Evolutionary conservation across 2,888 invertebrate species (phyloP), one percentile per base, ranked within the genome.

Genomic region (Melinaea menophilus): DNA sequence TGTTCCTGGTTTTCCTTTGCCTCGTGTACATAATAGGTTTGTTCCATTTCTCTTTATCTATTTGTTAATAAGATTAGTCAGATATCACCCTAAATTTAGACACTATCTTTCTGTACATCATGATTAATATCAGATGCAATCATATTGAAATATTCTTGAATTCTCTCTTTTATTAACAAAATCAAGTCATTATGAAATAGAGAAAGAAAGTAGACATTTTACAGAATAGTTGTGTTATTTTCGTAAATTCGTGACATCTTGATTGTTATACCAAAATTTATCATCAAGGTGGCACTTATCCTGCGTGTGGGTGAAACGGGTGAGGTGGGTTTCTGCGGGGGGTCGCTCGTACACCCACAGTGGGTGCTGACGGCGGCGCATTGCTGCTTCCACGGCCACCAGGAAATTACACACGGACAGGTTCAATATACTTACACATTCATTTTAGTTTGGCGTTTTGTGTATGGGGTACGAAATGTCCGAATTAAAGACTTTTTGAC

Each of bases 281-380:
- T 45, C 9, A 58, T 5, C 2, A 62, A 90, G 90, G 89, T 86
- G 60, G 90, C 90, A 2, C 67, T 90, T 12, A 88, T 88, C 68
- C 70, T 81, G 35, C 82, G 86, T 0, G 86, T 90, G 61, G 88
- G 89, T 2, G 78, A 82, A 0, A 79, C 79, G 0, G 90, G 88
- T 1, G 84, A 85, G 63, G 68, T 87, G 37, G 91, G 90, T 0
- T 92, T 92, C 79, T 92, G 92, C 66, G 92, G 92, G 2, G 92
- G 90, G 1, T 81, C 91, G 0, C 79, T 92, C 13, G 72, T 92
- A 7, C 81, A 84, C 63, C 78, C 71, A 5, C 80, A 86, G 67
- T 91, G 88, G 87, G 84, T 92, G 59, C 71, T 92, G 54, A 91
- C 92, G 0, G 92, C 92, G 0, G 92, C 92, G 1, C 92, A 92